These are phyloP conservation scores for Harmothoe impar DNA, from an alignment of 2,888 invertebrate genomes.

Conservation along the genomic window DNA sequence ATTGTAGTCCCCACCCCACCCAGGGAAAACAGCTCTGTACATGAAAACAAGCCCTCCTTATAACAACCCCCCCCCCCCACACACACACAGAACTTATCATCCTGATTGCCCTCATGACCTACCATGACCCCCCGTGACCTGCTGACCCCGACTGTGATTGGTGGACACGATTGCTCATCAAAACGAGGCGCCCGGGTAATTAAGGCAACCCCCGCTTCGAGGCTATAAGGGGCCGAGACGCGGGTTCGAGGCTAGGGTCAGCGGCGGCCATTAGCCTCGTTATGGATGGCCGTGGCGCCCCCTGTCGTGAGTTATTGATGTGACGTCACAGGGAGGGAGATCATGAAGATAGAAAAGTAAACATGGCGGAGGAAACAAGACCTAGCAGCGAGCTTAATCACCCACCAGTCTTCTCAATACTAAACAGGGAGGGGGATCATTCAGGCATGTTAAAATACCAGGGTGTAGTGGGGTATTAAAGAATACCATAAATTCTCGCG, in stretches of 20 bases:
- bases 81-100: not conserved
- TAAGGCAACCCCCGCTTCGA: conserved; percentile 23
- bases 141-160: conserved; percentile 19
- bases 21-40: too few relatives aligned
- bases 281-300: not conserved
- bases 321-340: conserved; percentile 23
- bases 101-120: conserved; percentile 35
- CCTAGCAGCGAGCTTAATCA: not conserved
- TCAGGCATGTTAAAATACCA: too few relatives aligned
- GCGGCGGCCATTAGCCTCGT: conserved; percentile 34
- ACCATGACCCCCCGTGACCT: not conserved
- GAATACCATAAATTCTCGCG: too few relatives aligned
- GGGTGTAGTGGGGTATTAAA: too few relatives aligned
- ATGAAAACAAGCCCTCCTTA: not conserved
- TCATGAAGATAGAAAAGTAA: conserved; percentile 50
- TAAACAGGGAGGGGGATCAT: too few relatives aligned
- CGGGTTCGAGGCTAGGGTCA: conserved; percentile 42
- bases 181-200: not conserved
- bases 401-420: too few relatives aligned
- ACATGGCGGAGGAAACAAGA: not conserved
- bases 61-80: not conserved
- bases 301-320: conserved; percentile 47
- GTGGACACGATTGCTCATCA: conserved; percentile 25
- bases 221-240: conserved; percentile 15
- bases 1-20: not conserved